These are phyloP conservation scores for Metopia argyrocephala DNA, from an alignment of 2,888 invertebrate genomes.

Conservation along the genomic window DNA sequence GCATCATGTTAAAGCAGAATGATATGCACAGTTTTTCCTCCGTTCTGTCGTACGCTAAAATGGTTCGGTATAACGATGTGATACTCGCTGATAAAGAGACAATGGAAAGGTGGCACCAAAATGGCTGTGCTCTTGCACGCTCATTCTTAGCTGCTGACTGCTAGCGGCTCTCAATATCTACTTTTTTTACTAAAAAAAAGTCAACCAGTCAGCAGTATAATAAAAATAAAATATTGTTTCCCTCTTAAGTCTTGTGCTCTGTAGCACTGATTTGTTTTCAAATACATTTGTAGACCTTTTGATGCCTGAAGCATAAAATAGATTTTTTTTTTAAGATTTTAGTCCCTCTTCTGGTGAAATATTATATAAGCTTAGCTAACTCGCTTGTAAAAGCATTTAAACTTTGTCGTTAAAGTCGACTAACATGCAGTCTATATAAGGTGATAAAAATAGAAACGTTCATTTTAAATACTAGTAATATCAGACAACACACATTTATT, in stretches of 20 bases:
- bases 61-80: constrained; percentile 50
- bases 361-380: too few relatives aligned
- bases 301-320: constrained; percentile 32
- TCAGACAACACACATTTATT: too few relatives aligned
- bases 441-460: too few relatives aligned
- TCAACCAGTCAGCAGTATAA: constrained; percentile 64
- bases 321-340: constrained; percentile 18
- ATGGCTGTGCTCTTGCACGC: constrained; percentile 61
- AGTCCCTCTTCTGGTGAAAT: constrained; percentile 35
- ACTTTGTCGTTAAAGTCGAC: too few relatives aligned
- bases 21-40: constrained; percentile 18
- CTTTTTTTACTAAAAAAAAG: constrained; percentile 49
- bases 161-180: constrained; percentile 35
- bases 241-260: constrained; percentile 49
- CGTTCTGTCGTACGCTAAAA: constrained; percentile 8
- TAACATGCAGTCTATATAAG: too few relatives aligned
- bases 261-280: constrained; percentile 50
- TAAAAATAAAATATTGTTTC: constrained; percentile 59
- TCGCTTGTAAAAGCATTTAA: too few relatives aligned
- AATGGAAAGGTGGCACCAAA: constrained; percentile 65
- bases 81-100: constrained; percentile 53
- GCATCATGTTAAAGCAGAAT: constrained; percentile 19
- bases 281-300: constrained; percentile 37
- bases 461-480: too few relatives aligned
- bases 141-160: constrained; percentile 62